These are phyloP conservation scores for Folsomia manolachei DNA, from an alignment of 2,888 invertebrate genomes.

Conservation along the genomic window DNA sequence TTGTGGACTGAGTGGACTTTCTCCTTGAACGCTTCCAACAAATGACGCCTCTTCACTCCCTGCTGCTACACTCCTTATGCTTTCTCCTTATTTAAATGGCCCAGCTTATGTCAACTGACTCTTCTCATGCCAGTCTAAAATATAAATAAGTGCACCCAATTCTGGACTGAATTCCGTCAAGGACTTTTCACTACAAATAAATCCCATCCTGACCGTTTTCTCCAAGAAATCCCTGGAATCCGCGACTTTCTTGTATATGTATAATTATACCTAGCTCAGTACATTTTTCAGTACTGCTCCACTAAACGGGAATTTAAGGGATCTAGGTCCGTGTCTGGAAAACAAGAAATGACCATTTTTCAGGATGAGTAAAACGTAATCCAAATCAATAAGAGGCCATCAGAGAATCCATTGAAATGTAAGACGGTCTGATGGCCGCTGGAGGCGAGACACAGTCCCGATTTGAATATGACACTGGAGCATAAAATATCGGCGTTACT, in stretches of 20 bases:
- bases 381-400: constrained; percentile 44
- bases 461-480: constrained; percentile 20
- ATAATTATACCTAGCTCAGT: too few species aligned
- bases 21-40: constrained; percentile 42
- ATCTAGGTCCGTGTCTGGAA: constrained; percentile 30
- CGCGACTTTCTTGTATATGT: not conserved
- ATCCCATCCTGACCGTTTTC: not conserved
- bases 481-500: constrained; percentile 7
- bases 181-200: not conserved
- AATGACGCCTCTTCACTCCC: constrained; percentile 35
- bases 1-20: constrained; percentile 16
- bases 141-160: not conserved
- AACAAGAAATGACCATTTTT: constrained; percentile 43
- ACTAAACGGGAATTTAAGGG: too few species aligned
- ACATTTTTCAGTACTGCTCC: too few species aligned
- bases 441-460: not conserved
- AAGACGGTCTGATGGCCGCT: not conserved
- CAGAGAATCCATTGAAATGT: not conserved
- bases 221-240: not conserved
- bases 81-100: not conserved
- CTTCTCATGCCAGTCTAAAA: not conserved
- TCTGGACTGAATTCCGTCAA: too few species aligned
- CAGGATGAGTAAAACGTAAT: constrained; percentile 36
- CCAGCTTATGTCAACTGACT: not conserved
- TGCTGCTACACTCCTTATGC: constrained; percentile 17